Base-by-base conservation (phyloP, 2,113 vertebrate genomes). In the Podarcis raffonei region DNA sequence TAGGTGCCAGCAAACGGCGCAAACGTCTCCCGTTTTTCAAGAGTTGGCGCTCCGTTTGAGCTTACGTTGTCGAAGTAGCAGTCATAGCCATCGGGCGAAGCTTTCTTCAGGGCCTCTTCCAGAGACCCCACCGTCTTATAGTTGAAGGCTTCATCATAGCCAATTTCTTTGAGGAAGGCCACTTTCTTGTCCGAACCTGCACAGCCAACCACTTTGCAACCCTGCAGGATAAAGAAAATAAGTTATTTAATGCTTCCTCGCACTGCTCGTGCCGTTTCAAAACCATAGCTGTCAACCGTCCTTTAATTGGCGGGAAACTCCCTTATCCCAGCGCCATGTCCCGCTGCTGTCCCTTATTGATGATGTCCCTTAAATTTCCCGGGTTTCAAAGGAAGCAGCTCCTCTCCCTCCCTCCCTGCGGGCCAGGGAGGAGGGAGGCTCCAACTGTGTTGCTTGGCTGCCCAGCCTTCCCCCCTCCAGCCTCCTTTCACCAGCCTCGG, bases 31-130 rank as follows among this genome's bases (percentile, higher is more conserved):
- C 48, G 9, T 27, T 66, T 32, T 25, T 72, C 71, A 65, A 37
- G 80, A 74, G 7, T 15, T 53, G 59, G n/a, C 8, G 12, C 27
- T 75, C 69, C 6, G 8, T 84, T 80, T 76, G 66, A 91, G 95
- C 97, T 96, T 95, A 98, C 98, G 16, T 98, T 98, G 84, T 99
- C 98, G 95, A 99, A 99, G 92, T 97, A 98, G 91, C 98, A 98
- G 94, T 98, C 97, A 0, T 98, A 99, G 91, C 98, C 98, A 4
- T 97, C 96, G 0, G 98, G 97, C 87, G 98, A 97, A 6, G 97
- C 98, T 53, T 96, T 95, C 85, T 2, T 96, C 95, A 99, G 94
- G 0, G 97, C 94, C 94, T 98, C 96, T 89, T 97, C 97, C 94
- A 98, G 92, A 53, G 98, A 98, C 0, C 75, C 2, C 1, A 98